Evolutionary conservation across 2,888 invertebrate species (phyloP), one percentile per base, ranked within the genome.

Genomic region (Caradrina clavipalpis): DNA sequence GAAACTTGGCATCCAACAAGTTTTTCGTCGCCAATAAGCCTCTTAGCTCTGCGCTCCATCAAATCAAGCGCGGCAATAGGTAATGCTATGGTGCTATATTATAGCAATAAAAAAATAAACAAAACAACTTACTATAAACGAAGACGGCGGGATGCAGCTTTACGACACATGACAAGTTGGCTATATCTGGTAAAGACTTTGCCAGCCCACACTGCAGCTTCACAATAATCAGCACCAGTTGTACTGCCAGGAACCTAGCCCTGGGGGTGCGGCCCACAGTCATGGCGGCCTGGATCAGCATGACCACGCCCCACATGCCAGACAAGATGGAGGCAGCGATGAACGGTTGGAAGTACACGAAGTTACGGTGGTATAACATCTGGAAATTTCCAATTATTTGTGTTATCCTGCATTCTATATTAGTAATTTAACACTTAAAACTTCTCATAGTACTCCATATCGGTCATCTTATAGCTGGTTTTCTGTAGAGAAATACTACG

Each of bases 281-380:
- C 70, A 89, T 90, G 0, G 90, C 91, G 0, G 90, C 91, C 0
- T 96, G 95, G 26, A 97, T 96, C 6, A 96, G 95, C 96, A 98
- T 97, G 49, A 96, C 96, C 86, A 97, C 96, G 1, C 97, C 97
- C 97, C 97, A 98, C 56, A 98, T 95, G 17, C 97, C 97, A 35
- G 97, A 92, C 10, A 98, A 91, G 72, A 98, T 97, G 8, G 97
- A 98, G 2, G 95, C 90, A 4, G 97, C 95, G 50, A 97, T 95
- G 54, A 97, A 90, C 1, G 97, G 97, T 90, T 97, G 97, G 67
- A 97, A 91, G 89, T 96, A 97, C 83, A 97, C 89, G 87, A 97
- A 96, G 85, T 96, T 96, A 13, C 96, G 92, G 81, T 95, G 91
- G 86, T 97, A 97, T 62, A 97, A 86, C 82, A 94, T 95, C 97